Evolutionary conservation across 2,888 invertebrate species (phyloP), one percentile per base, ranked within the genome.

Genomic region (Chironomus riparius): DNA sequence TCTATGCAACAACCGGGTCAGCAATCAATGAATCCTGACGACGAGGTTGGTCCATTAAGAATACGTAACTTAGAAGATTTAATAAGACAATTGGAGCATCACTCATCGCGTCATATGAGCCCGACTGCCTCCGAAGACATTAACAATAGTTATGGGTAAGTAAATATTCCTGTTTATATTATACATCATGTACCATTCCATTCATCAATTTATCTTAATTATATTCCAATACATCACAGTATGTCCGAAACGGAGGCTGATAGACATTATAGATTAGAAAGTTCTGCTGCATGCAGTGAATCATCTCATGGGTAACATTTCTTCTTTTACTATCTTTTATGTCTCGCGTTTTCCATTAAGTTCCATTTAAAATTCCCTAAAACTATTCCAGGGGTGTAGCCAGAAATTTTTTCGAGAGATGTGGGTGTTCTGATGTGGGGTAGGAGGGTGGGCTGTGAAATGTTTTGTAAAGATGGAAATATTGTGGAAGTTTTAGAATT

Each of bases 41-140:
- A 93, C 62, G 91, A 91, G 70, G 90, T 90, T 79, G 92, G 92
- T n/a, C 92, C 93, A 68, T 90, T 95, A 81, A 89, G 95, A 79
- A 95, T 96, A 83, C 88, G 96, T 79, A 96, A 93, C 83, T 87
- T 96, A 78, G 95, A 96, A 85, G 95, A 96, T 84, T 87, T 96
- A 78, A 94, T 96, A 81, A 87, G 95, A 76, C 94, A 94, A 84
- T 85, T 95, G 80, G 94, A 94, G 83, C 93, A 94, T 82, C 94
- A 94, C 83, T 91, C 94, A 79, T 88, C 89, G 78, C 87, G 93
- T 22, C 93, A 94, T 84, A 93, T 94, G 91, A 94, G 94, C 82
- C 95, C 95, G 72, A 92, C 93, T 79, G 95, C 94, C 77, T 94
- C 94, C 18, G 95, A 95, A 83, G 95, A 95, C 81, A 93, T 95